Evolutionary conservation across 2,888 invertebrate species (phyloP).

Genomic region (Pseudoips prasinana): DNA sequence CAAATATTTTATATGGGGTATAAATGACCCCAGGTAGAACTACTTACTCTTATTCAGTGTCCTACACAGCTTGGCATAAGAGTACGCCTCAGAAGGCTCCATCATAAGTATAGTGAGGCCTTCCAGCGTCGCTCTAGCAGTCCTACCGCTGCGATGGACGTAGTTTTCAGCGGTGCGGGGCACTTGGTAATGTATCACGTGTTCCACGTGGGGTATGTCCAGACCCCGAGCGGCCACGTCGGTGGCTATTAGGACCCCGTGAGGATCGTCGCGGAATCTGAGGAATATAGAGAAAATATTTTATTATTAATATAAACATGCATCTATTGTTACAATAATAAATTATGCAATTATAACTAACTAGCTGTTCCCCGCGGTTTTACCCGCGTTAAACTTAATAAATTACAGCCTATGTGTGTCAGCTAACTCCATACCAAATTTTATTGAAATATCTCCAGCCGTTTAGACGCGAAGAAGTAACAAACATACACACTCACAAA

Average conservation of each 20-base stretch:
- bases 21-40: too few species aligned
- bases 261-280: slow-evolving; percentile 87
- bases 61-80: slow-evolving; percentile 90
- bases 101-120: slow-evolving; percentile 96
- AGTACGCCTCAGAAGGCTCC: slow-evolving; percentile 91
- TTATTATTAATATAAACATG: too few species aligned
- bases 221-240: slow-evolving; percentile 99
- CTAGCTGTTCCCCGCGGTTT: too few species aligned
- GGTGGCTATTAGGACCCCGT: slow-evolving; percentile 92
- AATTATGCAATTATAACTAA: neutral
- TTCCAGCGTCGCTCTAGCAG: slow-evolving; percentile 93
- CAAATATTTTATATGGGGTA: too few species aligned
- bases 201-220: slow-evolving; percentile 96
- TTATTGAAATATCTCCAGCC: too few species aligned
- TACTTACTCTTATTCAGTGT: slow-evolving; percentile 91
- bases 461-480: too few species aligned
- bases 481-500: too few species aligned
- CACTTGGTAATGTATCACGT: slow-evolving; percentile 98
- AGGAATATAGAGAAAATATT: too few species aligned
- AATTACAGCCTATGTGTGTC: too few species aligned
- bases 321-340: neutral
- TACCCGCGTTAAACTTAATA: too few species aligned
- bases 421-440: too few species aligned
- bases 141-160: slow-evolving; percentile 97
- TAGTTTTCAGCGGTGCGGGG: slow-evolving; percentile 98